Conservation (phyloP, 2,797 vertebrate genomes). For the Pyrocephalus nanus region DNA sequence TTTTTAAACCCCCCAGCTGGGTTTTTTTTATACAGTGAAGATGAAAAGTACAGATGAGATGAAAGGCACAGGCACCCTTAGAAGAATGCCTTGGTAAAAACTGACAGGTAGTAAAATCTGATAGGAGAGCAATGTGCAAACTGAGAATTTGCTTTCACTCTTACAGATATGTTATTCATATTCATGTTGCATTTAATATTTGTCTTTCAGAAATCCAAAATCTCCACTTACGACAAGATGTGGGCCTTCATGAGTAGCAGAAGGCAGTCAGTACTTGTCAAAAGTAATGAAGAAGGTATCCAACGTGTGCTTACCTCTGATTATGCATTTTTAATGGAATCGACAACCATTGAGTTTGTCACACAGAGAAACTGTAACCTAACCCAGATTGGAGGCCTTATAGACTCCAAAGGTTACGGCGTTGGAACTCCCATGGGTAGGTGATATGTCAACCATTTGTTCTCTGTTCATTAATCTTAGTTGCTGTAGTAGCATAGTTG, state of each 20-base stretch:
- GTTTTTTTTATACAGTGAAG: neutral
- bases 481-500: neutral
- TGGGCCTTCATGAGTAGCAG: slow-evolving; percentile 99
- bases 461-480: slow-evolving; percentile 58
- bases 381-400: slow-evolving; percentile 96
- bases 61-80: neutral
- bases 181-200: neutral
- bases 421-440: slow-evolving; percentile 98
- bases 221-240: slow-evolving; percentile 99
- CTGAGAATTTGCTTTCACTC: neutral
- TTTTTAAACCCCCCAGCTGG: too few relatives aligned
- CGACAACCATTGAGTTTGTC: slow-evolving; percentile 95
- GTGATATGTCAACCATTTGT: slow-evolving; percentile 60
- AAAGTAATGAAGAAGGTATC: slow-evolving; percentile 95
- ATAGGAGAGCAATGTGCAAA: neutral
- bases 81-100: neutral
- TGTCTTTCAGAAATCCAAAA: slow-evolving; percentile 94
- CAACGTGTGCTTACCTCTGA: slow-evolving; percentile 95
- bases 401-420: slow-evolving; percentile 96
- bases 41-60: neutral
- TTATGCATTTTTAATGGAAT: slow-evolving; percentile 98
- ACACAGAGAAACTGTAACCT: slow-evolving; percentile 98
- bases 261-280: slow-evolving; percentile 94
- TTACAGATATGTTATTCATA: neutral
- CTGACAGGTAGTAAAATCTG: accelerated